These are phyloP conservation scores for Campylomormyrus numenius DNA, from an alignment of 2,113 vertebrate genomes.

Conservation along the genomic window DNA sequence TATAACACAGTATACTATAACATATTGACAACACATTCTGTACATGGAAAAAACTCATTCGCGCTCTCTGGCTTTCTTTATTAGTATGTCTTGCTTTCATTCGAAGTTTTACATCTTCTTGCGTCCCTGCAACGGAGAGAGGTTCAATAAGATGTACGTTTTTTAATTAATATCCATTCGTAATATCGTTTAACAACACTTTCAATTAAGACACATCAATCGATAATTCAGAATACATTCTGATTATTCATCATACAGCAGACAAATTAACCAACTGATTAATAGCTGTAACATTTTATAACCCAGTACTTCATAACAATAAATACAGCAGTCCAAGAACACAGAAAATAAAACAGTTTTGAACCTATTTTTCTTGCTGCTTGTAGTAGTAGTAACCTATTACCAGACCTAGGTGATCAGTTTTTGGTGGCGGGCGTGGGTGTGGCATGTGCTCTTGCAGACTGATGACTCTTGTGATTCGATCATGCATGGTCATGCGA, in stretches of 20 bases:
- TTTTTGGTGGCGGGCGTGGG: not conserved
- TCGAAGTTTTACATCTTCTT: not conserved
- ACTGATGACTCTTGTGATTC: constrained; percentile 59
- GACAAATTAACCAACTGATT: not conserved
- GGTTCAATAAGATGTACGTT: not conserved
- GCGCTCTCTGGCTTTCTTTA: not conserved
- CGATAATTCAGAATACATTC: not conserved
- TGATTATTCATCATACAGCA: not conserved
- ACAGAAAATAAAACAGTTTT: not conserved
- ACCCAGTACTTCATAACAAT: not conserved
- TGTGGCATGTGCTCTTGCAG: constrained; percentile 44
- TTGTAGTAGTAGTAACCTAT: not conserved
- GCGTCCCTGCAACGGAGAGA: not conserved
- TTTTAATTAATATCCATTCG: not conserved
- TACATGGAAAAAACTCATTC: not conserved
- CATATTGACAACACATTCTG: not conserved
- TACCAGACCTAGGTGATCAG: not conserved
- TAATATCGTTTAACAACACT: not conserved
- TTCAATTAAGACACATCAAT: not conserved
- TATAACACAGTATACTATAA: too few relatives aligned
- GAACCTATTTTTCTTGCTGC: not conserved
- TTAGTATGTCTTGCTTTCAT: not conserved
- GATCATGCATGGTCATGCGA: constrained; percentile 63
- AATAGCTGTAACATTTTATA: not conserved
- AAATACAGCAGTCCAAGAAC: not conserved